A percentile compares a stretch with the other conserved stretches of the same genome.
Conservation (phyloP, 1,140 invertebrate species). For the Dolichoris vasculosae region DNA sequence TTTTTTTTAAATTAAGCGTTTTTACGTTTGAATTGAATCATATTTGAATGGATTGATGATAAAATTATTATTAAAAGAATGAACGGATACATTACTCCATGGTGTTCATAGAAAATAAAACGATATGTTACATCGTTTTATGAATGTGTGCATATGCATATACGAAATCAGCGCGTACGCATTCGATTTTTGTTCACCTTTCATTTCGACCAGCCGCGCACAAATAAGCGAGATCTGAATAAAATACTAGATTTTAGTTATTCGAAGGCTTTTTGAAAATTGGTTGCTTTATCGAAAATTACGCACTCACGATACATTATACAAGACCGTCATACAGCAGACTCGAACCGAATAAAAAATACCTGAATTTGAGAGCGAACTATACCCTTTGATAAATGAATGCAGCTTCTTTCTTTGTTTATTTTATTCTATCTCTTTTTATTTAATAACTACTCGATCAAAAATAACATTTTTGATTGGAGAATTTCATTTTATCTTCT, state of each 20-base stretch:
- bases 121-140: not conserved
- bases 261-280: constrained; percentile 49
- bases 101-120: constrained; percentile 12
- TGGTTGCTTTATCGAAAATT: constrained; percentile 45
- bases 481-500: constrained; percentile 8
- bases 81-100: constrained; percentile 7
- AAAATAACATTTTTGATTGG: constrained; percentile 26
- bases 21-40: not conserved
- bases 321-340: not conserved
- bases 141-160: not conserved
- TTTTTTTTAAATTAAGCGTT: constrained; percentile 33
- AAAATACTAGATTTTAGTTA: constrained; percentile 44
- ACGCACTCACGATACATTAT: constrained; percentile 19
- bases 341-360: constrained; percentile 24
- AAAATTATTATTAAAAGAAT: constrained; percentile 23
- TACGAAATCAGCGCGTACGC: not conserved
- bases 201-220: not conserved
- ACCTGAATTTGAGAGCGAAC: not conserved
- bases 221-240: constrained; percentile 47
- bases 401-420: not conserved
- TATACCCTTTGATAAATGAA: constrained; percentile 39
- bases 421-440: not conserved
- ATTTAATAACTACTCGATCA: not conserved
- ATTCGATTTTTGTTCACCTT: constrained; percentile 32
- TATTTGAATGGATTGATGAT: constrained; percentile 31